A percentile compares a stretch with the other conserved stretches of the same genome.
Conservation (phyloP, 37 sponge, comb jelly and placozoan genomes). For the Aphrocallistes beatrix region DNA sequence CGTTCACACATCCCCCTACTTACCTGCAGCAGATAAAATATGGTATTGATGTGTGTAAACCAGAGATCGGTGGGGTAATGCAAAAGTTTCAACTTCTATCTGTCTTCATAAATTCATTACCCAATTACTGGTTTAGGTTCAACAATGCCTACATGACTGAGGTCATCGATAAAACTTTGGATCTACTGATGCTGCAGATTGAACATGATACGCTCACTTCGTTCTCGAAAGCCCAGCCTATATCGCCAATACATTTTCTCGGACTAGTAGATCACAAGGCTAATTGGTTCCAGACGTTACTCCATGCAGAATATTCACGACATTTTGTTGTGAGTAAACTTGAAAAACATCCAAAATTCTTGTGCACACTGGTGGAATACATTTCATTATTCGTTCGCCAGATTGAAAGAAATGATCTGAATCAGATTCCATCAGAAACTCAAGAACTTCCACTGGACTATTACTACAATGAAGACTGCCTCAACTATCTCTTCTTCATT, state of each 20-base stretch:
- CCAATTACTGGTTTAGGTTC: constrained; percentile 9
- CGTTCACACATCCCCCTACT: not conserved
- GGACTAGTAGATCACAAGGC: not conserved
- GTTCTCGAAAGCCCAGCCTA: not conserved
- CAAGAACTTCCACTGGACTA: not conserved
- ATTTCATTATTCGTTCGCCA: not conserved
- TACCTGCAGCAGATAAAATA: not conserved
- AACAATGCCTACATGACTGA: not conserved
- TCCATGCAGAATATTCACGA: not conserved
- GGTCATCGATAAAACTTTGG: not conserved
- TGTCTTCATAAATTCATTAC: not conserved
- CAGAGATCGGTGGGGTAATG: not conserved
- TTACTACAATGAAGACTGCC: not conserved
- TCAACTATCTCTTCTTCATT: not conserved
- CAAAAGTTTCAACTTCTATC: not conserved
- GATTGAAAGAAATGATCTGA: not conserved
- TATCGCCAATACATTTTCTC: constrained; percentile 1
- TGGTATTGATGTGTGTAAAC: not conserved
- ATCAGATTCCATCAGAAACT: not conserved
- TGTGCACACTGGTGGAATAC: not conserved
- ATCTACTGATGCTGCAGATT: not conserved
- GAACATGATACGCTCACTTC: not conserved
- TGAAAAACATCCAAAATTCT: not conserved
- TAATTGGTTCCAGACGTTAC: not conserved
- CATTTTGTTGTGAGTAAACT: not conserved